Conservation (phyloP, 2,113 vertebrate genomes). For the Aspidoscelis tigris region DNA sequence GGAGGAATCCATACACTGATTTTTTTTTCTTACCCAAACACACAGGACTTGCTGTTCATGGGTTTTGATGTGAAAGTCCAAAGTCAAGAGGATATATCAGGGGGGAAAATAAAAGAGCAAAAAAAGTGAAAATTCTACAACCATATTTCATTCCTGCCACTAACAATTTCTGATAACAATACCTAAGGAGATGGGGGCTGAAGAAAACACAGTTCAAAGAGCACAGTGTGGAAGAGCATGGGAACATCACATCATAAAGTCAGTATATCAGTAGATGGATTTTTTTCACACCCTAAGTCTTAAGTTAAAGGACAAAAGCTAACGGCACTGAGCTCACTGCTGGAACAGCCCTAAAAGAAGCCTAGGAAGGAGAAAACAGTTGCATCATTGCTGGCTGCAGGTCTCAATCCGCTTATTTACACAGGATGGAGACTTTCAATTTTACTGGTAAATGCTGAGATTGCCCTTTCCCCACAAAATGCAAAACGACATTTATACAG, state of each 20-base stretch:
- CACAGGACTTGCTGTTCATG: constrained; percentile 9
- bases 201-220: neutral
- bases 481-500: constrained; percentile 1
- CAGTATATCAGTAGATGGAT: neutral
- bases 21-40: neutral
- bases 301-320: neutral
- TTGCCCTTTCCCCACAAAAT: neutral
- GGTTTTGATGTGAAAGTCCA: neutral
- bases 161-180: neutral
- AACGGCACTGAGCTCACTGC: neutral
- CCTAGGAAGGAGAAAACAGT: neutral
- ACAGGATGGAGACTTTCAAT: neutral
- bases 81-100: neutral
- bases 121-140: neutral
- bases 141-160: neutral
- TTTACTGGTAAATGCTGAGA: neutral
- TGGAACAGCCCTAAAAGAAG: neutral
- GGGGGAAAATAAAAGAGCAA: neutral
- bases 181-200: neutral
- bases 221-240: neutral
- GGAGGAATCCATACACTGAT: neutral
- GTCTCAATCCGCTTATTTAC: neutral
- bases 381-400: neutral
- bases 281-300: neutral
- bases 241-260: neutral